A percentile compares a stretch with the other conserved stretches of the same genome.
These are phyloP conservation scores for Gallinago solitaria DNA, from an alignment of 2,797 vertebrate species.

Conservation along the genomic window DNA sequence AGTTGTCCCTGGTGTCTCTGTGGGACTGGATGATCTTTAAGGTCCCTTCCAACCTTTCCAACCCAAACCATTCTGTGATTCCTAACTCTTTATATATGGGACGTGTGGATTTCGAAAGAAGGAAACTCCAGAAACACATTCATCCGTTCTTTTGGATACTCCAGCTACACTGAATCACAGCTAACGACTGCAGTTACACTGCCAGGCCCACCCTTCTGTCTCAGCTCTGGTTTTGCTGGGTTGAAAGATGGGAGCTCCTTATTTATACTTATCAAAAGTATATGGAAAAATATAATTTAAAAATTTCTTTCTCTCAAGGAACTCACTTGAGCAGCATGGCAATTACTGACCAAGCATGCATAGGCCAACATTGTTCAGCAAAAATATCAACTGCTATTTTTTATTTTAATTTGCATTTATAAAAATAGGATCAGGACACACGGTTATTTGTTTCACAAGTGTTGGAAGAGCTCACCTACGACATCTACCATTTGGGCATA, in stretches of 20 bases:
- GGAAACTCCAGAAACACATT: neutral
- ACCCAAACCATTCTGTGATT: neutral
- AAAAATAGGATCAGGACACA: slow-evolving; percentile 5
- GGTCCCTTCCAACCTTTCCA: too few relatives aligned
- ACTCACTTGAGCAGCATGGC: neutral
- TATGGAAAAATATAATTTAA: neutral
- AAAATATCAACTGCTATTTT: neutral
- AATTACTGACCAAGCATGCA: neutral
- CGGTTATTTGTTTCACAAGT: neutral
- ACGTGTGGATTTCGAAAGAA: neutral
- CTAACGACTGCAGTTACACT: neutral
- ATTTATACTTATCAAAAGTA: neutral
- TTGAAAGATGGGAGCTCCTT: neutral
- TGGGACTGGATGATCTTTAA: too few relatives aligned
- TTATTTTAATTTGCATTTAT: slow-evolving; percentile 22
- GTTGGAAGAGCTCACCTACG: neutral
- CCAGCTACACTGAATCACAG: neutral
- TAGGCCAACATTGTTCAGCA: neutral
- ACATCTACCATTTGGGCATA: neutral
- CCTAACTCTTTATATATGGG: neutral
- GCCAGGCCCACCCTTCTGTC: neutral
- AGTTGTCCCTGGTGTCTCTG: too few relatives aligned
- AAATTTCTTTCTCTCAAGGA: neutral
- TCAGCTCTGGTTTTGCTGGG: neutral
- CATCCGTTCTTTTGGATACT: neutral